Evolutionary conservation across 2,888 invertebrate species (phyloP).

Genomic region (Myathropa florea): DNA sequence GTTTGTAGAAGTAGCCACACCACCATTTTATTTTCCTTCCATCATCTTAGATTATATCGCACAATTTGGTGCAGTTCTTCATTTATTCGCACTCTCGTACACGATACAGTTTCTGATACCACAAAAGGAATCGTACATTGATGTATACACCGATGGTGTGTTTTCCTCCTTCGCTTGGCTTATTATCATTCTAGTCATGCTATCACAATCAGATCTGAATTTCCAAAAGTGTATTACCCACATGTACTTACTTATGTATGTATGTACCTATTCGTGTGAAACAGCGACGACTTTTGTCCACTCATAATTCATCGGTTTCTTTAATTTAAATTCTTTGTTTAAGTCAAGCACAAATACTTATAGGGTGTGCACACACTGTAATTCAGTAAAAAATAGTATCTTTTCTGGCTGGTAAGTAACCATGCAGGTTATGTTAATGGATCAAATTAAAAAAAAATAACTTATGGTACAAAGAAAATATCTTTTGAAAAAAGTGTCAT

Average conservation of each 20-base stretch:
- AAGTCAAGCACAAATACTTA: background rate
- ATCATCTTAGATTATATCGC: constrained; percentile 27
- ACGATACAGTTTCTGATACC: constrained; percentile 62
- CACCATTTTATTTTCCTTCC: constrained; percentile 30
- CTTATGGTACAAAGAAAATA: constrained; percentile 52
- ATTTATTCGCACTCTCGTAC: constrained; percentile 54
- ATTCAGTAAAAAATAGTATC: background rate
- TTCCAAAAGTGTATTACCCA: constrained; percentile 68
- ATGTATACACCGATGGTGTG: constrained; percentile 49
- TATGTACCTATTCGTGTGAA: background rate
- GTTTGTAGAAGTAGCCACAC: constrained; percentile 10
- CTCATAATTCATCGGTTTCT: constrained; percentile 69
- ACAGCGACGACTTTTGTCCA: constrained; percentile 48
- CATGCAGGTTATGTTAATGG: constrained; percentile 27
- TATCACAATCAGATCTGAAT: constrained; percentile 68
- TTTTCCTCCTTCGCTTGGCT: constrained; percentile 41
- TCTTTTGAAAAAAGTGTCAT: constrained; percentile 38
- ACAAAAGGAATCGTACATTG: constrained; percentile 52
- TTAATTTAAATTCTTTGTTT: constrained; percentile 60
- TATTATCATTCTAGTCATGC: constrained; percentile 58
- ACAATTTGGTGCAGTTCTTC: constrained; percentile 45
- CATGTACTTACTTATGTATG: background rate
- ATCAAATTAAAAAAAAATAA: constrained; percentile 38
- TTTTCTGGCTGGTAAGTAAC: background rate
- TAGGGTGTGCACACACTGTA: background rate